A percentile compares a stretch with the other conserved stretches of the same genome.
Conservation (phyloP, 2,797 vertebrate genomes). For the Danio choprae region DNA sequence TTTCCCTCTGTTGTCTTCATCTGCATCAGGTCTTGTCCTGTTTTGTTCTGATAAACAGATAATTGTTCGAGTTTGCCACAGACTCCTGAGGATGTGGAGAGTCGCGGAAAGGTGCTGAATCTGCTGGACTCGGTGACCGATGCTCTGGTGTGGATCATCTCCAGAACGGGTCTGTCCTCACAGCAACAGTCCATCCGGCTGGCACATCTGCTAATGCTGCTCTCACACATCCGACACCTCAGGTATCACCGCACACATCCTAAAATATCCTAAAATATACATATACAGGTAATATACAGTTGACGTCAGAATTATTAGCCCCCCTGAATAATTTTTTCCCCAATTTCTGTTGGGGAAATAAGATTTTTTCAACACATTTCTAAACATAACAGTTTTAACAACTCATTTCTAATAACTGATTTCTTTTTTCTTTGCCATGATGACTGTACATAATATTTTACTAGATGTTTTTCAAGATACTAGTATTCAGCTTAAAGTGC, state of each 20-base stretch:
- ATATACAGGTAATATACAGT: too few relatives aligned
- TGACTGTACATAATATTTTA: too few relatives aligned
- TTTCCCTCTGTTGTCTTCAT: background rate
- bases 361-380: too few relatives aligned
- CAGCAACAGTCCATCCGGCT: conserved; percentile 91
- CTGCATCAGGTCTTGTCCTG: background rate
- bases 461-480: too few relatives aligned
- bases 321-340: too few relatives aligned
- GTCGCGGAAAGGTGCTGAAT: conserved; percentile 86
- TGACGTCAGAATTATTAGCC: too few relatives aligned
- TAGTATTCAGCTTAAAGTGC: too few relatives aligned
- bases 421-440: too few relatives aligned
- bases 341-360: too few relatives aligned
- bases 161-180: conserved; percentile 85
- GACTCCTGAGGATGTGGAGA: conserved; percentile 84
- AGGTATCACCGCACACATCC: conserved; percentile 78
- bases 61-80: conserved; percentile 68
- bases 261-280: too few relatives aligned
- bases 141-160: conserved; percentile 94
- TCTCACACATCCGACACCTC: conserved; percentile 92
- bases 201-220: conserved; percentile 92
- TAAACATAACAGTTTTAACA: too few relatives aligned
- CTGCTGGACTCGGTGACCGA: conserved; percentile 92
- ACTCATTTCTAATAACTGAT: too few relatives aligned
- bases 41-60: conserved; percentile 20